These are phyloP conservation scores for Bombyx mandarina DNA, from an alignment of 1,140 invertebrate genomes.

Conservation along the genomic window DNA sequence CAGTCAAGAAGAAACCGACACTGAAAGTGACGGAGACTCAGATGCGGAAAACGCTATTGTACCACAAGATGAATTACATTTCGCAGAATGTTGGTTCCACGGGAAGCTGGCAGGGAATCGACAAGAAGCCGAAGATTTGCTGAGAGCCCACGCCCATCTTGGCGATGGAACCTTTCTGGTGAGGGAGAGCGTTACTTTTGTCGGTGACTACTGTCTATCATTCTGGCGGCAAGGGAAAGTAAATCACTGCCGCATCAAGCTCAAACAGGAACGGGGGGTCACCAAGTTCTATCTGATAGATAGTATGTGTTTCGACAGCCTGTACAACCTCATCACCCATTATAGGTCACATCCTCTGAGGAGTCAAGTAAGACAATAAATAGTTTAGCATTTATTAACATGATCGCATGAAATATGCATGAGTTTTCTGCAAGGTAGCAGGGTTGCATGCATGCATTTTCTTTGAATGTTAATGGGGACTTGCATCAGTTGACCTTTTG, in stretches of 20 bases:
- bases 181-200: constrained; percentile 94
- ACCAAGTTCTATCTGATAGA: constrained; percentile 95
- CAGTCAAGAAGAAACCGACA: constrained; percentile 74
- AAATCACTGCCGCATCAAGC: constrained; percentile 94
- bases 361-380: constrained; percentile 76
- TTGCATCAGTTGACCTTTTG: no score
- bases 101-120: constrained; percentile 83
- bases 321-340: constrained; percentile 93
- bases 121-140: constrained; percentile 81
- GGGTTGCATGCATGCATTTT: not conserved
- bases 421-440: no score
- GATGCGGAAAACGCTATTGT: constrained; percentile 49
- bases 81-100: constrained; percentile 97
- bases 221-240: constrained; percentile 93
- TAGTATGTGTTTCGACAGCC: constrained; percentile 89
- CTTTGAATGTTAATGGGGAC: no score
- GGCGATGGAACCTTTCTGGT: constrained; percentile 97
- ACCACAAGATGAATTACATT: constrained; percentile 90
- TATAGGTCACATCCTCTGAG: constrained; percentile 89
- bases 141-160: constrained; percentile 85
- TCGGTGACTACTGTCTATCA: constrained; percentile 95
- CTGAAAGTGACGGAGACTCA: constrained; percentile 72
- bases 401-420: not conserved
- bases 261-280: constrained; percentile 89
- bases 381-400: not conserved